Evolutionary conservation across 2,797 vertebrate genomes (phyloP).

Genomic region (Gallinago nigripennis): DNA sequence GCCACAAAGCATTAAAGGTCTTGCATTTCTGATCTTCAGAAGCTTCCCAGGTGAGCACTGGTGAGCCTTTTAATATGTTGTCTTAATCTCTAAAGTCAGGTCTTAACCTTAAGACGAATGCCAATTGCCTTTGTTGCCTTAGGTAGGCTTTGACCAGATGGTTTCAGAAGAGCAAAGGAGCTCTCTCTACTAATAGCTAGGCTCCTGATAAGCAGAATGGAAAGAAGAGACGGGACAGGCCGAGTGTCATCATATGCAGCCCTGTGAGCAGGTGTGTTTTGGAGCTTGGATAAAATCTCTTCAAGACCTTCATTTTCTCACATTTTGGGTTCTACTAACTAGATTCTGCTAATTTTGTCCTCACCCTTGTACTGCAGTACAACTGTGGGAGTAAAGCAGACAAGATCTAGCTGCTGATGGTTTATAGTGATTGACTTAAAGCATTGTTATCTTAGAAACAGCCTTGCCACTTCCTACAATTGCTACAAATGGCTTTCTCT

Average conservation of each 20-base stretch:
- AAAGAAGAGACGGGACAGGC: background rate
- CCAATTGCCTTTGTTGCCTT: background rate
- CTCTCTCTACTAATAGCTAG: background rate
- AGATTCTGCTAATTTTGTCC: background rate
- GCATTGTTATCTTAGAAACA: background rate
- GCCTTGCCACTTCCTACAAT: background rate
- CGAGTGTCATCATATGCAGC: background rate
- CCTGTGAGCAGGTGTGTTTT: background rate
- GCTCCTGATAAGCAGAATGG: background rate
- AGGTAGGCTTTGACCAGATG: background rate
- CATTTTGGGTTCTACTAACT: background rate
- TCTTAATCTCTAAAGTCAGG: background rate
- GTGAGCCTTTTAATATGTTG: background rate
- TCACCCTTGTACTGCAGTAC: background rate
- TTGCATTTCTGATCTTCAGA: background rate
- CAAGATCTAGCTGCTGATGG: background rate
- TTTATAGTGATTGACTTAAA: background rate
- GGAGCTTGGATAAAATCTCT: background rate
- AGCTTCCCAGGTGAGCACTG: background rate
- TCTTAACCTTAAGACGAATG: background rate
- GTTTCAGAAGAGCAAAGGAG: background rate
- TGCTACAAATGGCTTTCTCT: background rate
- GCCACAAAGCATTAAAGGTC: background rate
- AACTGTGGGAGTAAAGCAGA: background rate
- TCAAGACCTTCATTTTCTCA: background rate